Percentiles rank a stretch among this genome's conserved stretches.
These are phyloP conservation scores for Cheilosia urbana DNA, from an alignment of 2,888 invertebrate species.

Conservation along the genomic window DNA sequence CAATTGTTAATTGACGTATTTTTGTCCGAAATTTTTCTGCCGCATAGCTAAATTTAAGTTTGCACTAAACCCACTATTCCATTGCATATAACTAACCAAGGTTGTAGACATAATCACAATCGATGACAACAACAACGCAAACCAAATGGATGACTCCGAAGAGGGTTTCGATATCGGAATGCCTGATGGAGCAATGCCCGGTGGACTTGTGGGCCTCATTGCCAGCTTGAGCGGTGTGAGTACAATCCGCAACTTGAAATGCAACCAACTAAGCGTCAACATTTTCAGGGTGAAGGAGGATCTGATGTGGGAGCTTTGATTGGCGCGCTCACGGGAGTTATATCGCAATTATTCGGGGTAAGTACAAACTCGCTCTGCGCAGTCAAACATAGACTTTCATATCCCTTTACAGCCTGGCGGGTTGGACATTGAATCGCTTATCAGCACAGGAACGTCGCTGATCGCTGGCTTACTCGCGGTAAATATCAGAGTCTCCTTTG, in stretches of 20 bases:
- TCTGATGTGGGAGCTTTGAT: constrained; percentile 83
- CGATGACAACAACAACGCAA: constrained; percentile 28
- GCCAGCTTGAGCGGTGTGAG: constrained; percentile 83
- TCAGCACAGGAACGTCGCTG: constrained; percentile 81
- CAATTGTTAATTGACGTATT: not conserved
- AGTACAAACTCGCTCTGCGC: constrained; percentile 50
- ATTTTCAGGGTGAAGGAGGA: constrained; percentile 82
- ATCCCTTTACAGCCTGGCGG: constrained; percentile 81
- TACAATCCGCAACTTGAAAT: constrained; percentile 27
- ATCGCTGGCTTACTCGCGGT: constrained; percentile 81
- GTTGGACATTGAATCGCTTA: constrained; percentile 81
- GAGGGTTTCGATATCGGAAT: constrained; percentile 59
- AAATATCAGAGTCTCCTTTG: not conserved
- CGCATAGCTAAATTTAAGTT: not conserved
- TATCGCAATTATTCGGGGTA: constrained; percentile 83
- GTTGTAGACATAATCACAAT: constrained; percentile 38
- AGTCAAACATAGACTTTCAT: constrained; percentile 7
- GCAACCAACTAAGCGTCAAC: not conserved
- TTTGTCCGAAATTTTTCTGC: not conserved
- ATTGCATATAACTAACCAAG: constrained; percentile 30
- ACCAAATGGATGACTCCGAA: constrained; percentile 68
- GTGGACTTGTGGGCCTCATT: constrained; percentile 82
- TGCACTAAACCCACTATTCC: constrained; percentile 1
- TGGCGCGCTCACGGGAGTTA: constrained; percentile 82
- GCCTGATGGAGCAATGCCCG: constrained; percentile 77